Base-by-base conservation (phyloP, 2,113 vertebrate genomes). In the Prionailurus viverrinus region DNA sequence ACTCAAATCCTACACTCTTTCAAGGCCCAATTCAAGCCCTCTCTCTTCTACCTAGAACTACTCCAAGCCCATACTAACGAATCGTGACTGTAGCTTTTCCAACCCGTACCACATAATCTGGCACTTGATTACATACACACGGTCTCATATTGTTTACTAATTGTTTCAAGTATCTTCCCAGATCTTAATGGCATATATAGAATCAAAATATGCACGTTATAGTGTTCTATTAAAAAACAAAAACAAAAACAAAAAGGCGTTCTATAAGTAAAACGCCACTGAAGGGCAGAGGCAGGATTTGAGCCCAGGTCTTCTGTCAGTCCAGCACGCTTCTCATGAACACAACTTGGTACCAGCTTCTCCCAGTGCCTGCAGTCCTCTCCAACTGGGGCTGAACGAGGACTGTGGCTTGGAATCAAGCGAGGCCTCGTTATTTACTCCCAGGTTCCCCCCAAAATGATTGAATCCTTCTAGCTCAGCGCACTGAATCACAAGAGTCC, bases 161-260 rank as follows among this genome's bases (percentile, higher is more conserved):
- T 41, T 48, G n/a, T 55, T 82, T 92, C 45, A 92, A 79, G 48
- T 73, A 81, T 27, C 55, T 76, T 69, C 29, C 58, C 80, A 94
- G 84, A 80, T 92, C 31, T 92, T 91, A 96, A 55, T n/a, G 41
- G 19, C 84, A 71, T 29, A 33, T 33, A 96, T 45, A 84, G 82
- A 94, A 89, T 36, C 27, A 45, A 84, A 89, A 92, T 12, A 21
- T 14, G n/a, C 4, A 2, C 6, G 65, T 79, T 69, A 76, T 41
- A 36, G 53, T 81, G 33, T 66, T 78, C 48, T 69, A 1, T 45
- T 39, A 39, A 27, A 73, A 18, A 13, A 73, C 4, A 13, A 74
- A 27, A 45, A 5, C 5, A 41, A 41, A 41, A 76, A 45, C 39
- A 15, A 66, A 31, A 74, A 39, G 33, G 55, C 69, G 31, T 51